Evolutionary conservation across 2,888 invertebrate species (phyloP).

Genomic region (Dynastes maya): DNA sequence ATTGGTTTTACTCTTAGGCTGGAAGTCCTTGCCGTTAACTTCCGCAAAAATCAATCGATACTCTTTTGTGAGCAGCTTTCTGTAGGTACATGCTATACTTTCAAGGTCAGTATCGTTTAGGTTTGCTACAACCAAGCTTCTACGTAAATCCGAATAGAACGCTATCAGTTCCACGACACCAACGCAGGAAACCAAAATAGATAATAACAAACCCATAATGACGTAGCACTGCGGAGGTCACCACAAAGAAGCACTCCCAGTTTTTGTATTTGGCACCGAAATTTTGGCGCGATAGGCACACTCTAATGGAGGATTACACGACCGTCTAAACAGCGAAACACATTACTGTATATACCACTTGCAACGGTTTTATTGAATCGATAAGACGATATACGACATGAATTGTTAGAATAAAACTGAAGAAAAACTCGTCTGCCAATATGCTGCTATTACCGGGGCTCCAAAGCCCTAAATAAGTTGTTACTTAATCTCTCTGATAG

Average conservation of each 20-base stretch:
- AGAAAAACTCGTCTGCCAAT: conserved; percentile 49
- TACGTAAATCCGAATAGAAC: conserved; percentile 73
- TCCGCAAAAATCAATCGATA: conserved; percentile 68
- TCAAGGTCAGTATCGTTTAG: conserved; percentile 68
- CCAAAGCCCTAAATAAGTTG: conserved; percentile 50
- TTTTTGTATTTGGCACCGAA: conserved; percentile 40
- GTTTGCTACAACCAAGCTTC: conserved; percentile 62
- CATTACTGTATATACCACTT: not conserved
- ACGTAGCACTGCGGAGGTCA: conserved; percentile 18
- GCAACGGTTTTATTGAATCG: not conserved
- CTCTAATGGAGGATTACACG: conserved; percentile 5
- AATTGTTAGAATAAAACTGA: conserved; percentile 50
- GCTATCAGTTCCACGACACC: conserved; percentile 81
- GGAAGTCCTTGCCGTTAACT: conserved; percentile 69
- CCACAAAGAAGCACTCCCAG: conserved; percentile 29
- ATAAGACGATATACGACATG: conserved; percentile 41
- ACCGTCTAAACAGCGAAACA: not conserved
- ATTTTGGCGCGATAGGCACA: conserved; percentile 46
- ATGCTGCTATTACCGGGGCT: conserved; percentile 39
- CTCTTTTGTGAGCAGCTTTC: conserved; percentile 41
- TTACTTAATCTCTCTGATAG: conserved; percentile 47
- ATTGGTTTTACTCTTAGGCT: conserved; percentile 71
- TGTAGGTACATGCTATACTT: conserved; percentile 64
- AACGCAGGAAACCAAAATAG: conserved; percentile 82
- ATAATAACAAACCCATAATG: conserved; percentile 83